Conservation (phyloP, 2,113 vertebrate species). For the Malurus melanocephalus region DNA sequence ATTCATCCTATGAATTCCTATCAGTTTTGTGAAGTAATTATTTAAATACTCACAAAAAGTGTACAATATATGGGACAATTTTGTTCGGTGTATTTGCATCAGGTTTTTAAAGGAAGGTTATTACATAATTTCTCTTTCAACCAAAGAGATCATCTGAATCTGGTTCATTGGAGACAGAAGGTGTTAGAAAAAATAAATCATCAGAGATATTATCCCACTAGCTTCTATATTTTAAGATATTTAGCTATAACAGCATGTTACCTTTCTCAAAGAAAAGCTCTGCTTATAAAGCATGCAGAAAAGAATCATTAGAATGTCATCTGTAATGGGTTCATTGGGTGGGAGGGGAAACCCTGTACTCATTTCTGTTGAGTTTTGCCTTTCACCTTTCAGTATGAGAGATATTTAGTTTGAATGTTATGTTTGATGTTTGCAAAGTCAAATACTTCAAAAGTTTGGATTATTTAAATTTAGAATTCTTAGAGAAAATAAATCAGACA, state of each 20-base stretch:
- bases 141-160: not conserved
- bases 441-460: not conserved
- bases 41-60: not conserved
- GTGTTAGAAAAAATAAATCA: not conserved
- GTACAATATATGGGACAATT: not conserved
- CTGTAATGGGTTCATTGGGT: not conserved
- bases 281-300: not conserved
- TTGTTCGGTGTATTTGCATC: not conserved
- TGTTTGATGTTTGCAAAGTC: not conserved
- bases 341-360: not conserved
- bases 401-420: not conserved
- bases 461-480: slow-evolving; percentile 9
- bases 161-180: not conserved
- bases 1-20: not conserved
- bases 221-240: not conserved
- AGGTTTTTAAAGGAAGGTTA: not conserved
- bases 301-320: not conserved
- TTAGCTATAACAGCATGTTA: not conserved
- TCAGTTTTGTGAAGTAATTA: not conserved
- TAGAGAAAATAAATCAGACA: slow-evolving; percentile 7
- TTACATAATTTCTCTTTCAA: not conserved
- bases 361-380: not conserved
- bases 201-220: not conserved
- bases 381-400: not conserved
- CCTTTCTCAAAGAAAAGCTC: not conserved